Evolutionary conservation across 2,113 vertebrate genomes (phyloP).

Genomic region (Murina feae): DNA sequence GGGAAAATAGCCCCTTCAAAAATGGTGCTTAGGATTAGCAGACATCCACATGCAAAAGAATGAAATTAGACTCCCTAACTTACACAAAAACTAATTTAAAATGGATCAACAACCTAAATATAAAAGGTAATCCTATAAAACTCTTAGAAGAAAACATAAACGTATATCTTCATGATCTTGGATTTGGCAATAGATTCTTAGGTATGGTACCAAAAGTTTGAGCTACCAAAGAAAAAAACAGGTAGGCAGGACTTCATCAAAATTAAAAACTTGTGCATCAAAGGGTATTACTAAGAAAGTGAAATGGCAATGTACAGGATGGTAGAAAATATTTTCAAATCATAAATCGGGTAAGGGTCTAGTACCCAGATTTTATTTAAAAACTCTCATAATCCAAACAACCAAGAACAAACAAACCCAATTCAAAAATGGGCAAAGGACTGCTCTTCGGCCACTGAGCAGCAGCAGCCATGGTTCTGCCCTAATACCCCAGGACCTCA

Average conservation of each 20-base stretch:
- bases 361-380: neutral
- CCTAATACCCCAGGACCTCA: neutral
- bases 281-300: constrained; percentile 12
- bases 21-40: neutral
- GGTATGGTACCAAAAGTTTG: neutral
- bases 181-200: neutral
- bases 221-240: neutral
- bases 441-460: neutral
- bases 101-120: neutral
- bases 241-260: neutral
- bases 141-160: neutral
- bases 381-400: neutral
- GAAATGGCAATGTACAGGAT: neutral
- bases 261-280: neutral
- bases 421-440: neutral
- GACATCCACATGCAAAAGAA: neutral
- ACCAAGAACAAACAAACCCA: neutral
- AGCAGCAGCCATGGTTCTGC: neutral
- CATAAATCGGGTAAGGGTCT: neutral
- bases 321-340: neutral
- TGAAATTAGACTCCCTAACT: neutral
- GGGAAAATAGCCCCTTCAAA: neutral
- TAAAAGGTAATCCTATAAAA: neutral
- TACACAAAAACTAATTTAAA: constrained; percentile 1
- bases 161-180: neutral